Evolutionary conservation across 2,113 vertebrate species (phyloP), one percentile per base, ranked within the genome.

Genomic region (Podocnemis expansa): DNA sequence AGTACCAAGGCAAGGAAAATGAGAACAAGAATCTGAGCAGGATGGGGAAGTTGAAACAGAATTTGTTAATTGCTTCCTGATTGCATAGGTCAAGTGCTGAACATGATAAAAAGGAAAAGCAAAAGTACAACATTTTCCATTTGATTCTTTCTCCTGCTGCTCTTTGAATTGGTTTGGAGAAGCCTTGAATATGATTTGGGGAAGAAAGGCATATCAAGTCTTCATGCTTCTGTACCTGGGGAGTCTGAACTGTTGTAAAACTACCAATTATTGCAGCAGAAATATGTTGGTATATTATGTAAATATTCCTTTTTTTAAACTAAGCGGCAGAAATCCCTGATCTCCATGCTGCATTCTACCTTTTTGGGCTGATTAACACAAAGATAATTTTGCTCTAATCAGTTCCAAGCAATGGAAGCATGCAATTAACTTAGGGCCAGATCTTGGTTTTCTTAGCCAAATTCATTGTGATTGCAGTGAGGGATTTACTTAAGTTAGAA

Each of bases 51-150:
- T 22, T 95, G 94, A 95, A 95, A 95, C 55, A 92, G 92, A 93
- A 95, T 85, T 78, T 95, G 93, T 96, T 91, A 94, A 94, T 81
- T 92, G 85, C 63, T 96, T 91, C 92, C 78, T 88, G 84, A 93
- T 97, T 94, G 92, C 85, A 86, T 94, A 47, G 89, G 91, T 95
- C 94, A 96, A 82, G 83, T 87, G 89, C 27, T 78, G 85, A 95
- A 87, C 73, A 56, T 58, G 80, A 87, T 86, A 85, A 94, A 91
- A 96, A 38, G 76, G 14, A 88, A 63, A 95, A 88, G 84, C 58
- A 96, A 78, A 93, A 92, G 82, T 89, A 93, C 54, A 73, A 49
- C 11, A 84, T 94, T 90, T 89, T 81, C 80, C 91, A 22, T 90
- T 92, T 94, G 87, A 90, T 96, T 93, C 80, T 95, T 67, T 75